Percentiles rank a stretch among this genome's conserved stretches.
These are phyloP conservation scores for Drusus annulatus DNA, from an alignment of 1,140 invertebrate species.

Conservation along the genomic window DNA sequence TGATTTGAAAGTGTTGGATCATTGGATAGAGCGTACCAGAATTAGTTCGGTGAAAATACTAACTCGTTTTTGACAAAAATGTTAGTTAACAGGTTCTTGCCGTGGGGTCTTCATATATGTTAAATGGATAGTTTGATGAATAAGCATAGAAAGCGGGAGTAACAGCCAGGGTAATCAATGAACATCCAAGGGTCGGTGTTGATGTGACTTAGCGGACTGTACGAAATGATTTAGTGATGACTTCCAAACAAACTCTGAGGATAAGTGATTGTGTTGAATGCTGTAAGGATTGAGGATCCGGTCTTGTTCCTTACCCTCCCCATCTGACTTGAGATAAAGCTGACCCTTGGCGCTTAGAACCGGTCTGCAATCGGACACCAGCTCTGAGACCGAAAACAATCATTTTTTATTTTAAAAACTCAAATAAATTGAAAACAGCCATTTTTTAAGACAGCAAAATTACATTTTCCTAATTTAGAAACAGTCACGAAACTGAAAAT, in stretches of 20 bases:
- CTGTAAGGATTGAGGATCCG: constrained; percentile 45
- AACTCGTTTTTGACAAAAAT: too few species aligned
- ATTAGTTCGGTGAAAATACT: too few species aligned
- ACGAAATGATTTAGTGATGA: constrained; percentile 7
- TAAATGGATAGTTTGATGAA: background rate
- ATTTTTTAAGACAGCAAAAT: background rate
- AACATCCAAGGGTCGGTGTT: constrained; percentile 3
- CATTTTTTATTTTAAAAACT: constrained; percentile 17
- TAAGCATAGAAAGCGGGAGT: constrained; percentile 27
- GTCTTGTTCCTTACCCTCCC: constrained; percentile 78
- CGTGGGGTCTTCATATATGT: too few species aligned
- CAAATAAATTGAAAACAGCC: background rate
- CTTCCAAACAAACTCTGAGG: background rate
- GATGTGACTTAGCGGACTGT: too few species aligned
- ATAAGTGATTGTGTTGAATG: constrained; percentile 25
- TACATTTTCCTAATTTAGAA: background rate
- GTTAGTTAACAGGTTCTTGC: too few species aligned
- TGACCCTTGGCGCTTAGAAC: constrained; percentile 81
- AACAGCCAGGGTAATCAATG: constrained; percentile 13
- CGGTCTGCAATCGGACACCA: constrained; percentile 72
- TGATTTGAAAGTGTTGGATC: too few species aligned
- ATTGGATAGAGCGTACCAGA: too few species aligned
- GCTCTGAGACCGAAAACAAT: constrained; percentile 62
- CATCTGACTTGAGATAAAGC: constrained; percentile 85
- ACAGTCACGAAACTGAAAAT: background rate